Evolutionary conservation across 2,797 vertebrate species (phyloP), one percentile per base, ranked within the genome.

Genomic region (Hydrolagus colliei): DNA sequence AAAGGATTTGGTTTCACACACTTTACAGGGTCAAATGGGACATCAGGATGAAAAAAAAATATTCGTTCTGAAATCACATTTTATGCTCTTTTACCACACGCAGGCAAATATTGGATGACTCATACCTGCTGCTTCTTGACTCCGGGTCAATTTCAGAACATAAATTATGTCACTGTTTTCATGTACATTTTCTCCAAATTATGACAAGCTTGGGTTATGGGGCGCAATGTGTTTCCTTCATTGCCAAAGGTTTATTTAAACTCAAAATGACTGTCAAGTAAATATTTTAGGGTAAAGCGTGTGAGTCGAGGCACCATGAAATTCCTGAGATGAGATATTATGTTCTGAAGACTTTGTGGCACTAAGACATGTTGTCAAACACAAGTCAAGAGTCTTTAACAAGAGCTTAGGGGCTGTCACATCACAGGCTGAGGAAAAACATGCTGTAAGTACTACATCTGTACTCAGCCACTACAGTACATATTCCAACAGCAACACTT

Each of bases 201-300:
- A 86, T 52, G 73, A 86, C 86, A 86, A 74, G 86, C 86, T 89
- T 87, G 86, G 91, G 74, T 90, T 90, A 89, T 16, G 9, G 14
- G 87, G 35, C 73, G 86, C 35, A 73, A 27, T 91, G 86, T 91
- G 90, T 90, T 90, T 92, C 92, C 90, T 89, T 89, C 91, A 90
- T 91, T 94, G 93, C 90, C 93, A 87, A 90, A 91, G 86, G 86
- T 89, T 88, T 88, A 89, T 89, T 89, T 92, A 87, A 91, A 90
- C 89, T 90, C 86, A 92, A 95, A 91, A 94, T 92, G 93, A 91
- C 88, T 95, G 93, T 93, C 92, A 93, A 92, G 90, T 92, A 94
- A 92, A 92, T 91, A 90, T 74, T 82, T 88, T 89, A 90, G 63
- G 84, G 88, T 86, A 88, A 88, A 63, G 86, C 0, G 0, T 87